Evolutionary conservation across 2,888 invertebrate species (phyloP), one percentile per base, ranked within the genome.

Genomic region (Baronia brevicornis): DNA sequence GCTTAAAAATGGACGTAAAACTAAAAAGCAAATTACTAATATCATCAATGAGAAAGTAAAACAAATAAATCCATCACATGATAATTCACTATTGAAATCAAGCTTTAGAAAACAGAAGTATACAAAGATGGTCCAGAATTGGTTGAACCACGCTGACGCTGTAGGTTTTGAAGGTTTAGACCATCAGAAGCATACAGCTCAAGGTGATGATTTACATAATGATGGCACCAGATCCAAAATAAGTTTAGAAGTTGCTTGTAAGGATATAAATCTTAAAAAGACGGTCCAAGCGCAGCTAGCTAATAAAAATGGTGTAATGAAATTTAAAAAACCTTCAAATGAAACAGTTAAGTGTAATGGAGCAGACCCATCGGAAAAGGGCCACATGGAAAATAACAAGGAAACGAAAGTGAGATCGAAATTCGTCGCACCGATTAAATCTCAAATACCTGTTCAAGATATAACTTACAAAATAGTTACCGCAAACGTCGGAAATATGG

Each of bases 261-360:
- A 37, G 36, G 38, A 32, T 34, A 18, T 10, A 25, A 46, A 35
- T 23, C 17, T 19, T n/a, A 44, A 31, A 1, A 74, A 62, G 48
- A 46, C 54, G 3, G 39, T 79, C 7, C 82, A 82, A 57, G 47
- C 80, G 2, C 60, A 60, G 40, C 44, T 82, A 28, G 55, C 63
- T 2, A 79, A 82, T 34, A 75, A 68, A 51, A 64, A 54, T 36
- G 80, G 80, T 1, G 41, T 69, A 12, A 78, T 82, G 79, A 82
- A 80, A 44, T 82, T 56, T 38, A 41, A 44, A 10, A 75, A 65
- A 37, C 73, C 77, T 3, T 53, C 55, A 44, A 17, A 35, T 5
- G 13, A 21, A 15, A 29, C 28, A 15, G 24, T 19, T 9, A 22
- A 18, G 27, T 21, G 18, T 6, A 13, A 25, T 33, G 37, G 38